Evolutionary conservation across 2,797 vertebrate species (phyloP).

Genomic region (Strix occidentalis): DNA sequence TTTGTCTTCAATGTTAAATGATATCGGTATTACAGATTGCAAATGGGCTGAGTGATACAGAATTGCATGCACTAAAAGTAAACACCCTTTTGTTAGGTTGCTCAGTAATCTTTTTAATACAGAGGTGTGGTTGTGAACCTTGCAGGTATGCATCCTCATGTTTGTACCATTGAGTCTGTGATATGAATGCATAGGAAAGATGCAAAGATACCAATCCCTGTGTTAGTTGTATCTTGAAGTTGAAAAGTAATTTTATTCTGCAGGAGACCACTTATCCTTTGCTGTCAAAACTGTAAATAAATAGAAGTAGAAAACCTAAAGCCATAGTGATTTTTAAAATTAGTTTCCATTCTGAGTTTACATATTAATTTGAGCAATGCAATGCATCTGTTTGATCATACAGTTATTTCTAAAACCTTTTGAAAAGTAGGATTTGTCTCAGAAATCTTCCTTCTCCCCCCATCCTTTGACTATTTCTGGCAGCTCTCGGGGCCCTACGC

Average conservation of each 20-base stretch:
- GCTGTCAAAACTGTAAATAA: not conserved
- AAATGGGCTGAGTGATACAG: not conserved
- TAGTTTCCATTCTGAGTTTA: not conserved
- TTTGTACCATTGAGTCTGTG: not conserved
- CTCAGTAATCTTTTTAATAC: not conserved
- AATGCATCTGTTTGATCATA: not conserved
- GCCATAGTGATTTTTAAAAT: not conserved
- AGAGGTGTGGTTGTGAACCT: not conserved
- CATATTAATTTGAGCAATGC: not conserved
- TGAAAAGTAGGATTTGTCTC: not conserved
- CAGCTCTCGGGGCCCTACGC: not conserved
- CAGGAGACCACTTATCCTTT: not conserved
- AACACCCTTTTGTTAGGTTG: conserved; percentile 15
- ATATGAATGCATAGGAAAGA: not conserved
- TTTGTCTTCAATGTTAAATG: not conserved
- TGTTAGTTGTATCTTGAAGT: not conserved
- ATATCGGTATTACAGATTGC: not conserved
- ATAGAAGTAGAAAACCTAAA: not conserved
- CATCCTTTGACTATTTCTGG: not conserved
- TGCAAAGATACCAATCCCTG: not conserved
- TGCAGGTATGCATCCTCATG: not conserved
- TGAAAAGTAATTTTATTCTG: not conserved
- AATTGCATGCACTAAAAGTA: not conserved
- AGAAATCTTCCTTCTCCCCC: not conserved
- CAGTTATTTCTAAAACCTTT: not conserved